phyloP scores from a whole-genome alignment of 2,888 invertebrate genomes.

The Tachina grossa region DNA sequence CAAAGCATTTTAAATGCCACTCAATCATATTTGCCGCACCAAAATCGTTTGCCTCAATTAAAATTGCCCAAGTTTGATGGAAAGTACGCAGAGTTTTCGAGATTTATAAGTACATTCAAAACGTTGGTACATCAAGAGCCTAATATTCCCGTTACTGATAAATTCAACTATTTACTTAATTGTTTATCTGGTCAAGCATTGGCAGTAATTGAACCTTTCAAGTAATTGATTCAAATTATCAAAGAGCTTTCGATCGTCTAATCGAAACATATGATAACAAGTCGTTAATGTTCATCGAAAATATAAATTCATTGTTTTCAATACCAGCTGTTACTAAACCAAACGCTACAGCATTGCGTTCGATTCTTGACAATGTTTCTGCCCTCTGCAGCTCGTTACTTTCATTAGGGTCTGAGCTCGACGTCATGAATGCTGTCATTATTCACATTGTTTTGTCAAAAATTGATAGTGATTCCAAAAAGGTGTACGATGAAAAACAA shows the following conservation, averaged over 20 bases:
- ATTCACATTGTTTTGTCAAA: constrained; percentile 42
- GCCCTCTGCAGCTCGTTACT: constrained; percentile 31
- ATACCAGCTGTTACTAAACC: constrained; percentile 3
- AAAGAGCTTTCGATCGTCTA: constrained; percentile 1
- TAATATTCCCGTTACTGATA: constrained; percentile 14
- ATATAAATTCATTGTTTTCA: constrained; percentile 37
- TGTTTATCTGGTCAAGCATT: constrained; percentile 28
- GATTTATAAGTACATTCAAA: constrained; percentile 24
- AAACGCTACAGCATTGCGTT: background rate
- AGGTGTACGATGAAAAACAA: constrained; percentile 37
- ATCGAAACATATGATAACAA: constrained; percentile 29
- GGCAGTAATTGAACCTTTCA: constrained; percentile 18
- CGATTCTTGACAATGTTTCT: constrained; percentile 15
- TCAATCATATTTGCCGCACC: background rate
- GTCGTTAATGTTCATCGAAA: constrained; percentile 18
- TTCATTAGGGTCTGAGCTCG: constrained; percentile 17
- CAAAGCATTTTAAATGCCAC: constrained; percentile 45
- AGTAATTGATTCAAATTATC: constrained; percentile 19
- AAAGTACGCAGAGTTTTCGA: constrained; percentile 30
- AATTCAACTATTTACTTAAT: constrained; percentile 30
- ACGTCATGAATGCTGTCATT: constrained; percentile 37
- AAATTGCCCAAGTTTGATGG: constrained; percentile 39
- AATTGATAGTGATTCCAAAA: constrained; percentile 35
- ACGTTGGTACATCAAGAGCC: constrained; percentile 31
- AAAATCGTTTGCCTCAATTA: constrained; percentile 32